Conservation (phyloP, 2,113 vertebrate genomes). For the Ursus arctos region DNA sequence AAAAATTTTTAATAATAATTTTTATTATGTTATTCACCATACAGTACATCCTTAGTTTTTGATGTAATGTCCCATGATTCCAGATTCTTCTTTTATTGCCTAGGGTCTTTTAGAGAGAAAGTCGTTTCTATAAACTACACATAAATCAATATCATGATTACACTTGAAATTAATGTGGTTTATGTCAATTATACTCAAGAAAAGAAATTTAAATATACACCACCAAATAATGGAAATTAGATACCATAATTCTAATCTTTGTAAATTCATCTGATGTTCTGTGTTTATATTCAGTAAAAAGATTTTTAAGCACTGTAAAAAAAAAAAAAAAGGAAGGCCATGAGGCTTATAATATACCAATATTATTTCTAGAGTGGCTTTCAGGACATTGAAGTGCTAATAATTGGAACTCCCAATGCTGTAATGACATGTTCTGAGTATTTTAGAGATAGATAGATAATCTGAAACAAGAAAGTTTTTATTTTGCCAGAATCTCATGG, state of each 20-base stretch:
- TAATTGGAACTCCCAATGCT: neutral
- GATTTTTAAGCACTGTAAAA: neutral
- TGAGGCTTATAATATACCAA: neutral
- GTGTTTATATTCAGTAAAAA: neutral
- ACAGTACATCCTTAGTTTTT: no score
- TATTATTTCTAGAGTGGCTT: neutral
- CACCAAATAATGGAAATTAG: neutral
- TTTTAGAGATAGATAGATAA: neutral
- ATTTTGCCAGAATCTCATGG: neutral
- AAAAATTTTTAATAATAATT: no score
- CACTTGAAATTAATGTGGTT: neutral
- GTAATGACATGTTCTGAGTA: neutral
- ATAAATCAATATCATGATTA: constrained; percentile 1
- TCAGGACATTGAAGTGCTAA: neutral
- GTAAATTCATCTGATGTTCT: neutral
- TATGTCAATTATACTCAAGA: neutral
- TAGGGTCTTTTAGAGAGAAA: neutral
- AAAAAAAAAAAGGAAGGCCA: neutral
- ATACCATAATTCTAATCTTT: neutral
- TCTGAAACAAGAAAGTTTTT: neutral
- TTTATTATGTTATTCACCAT: no score
- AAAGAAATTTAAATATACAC: neutral
- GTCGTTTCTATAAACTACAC: neutral
- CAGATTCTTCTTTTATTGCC: neutral
- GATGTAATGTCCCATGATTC: neutral